Evolutionary conservation across 2,888 invertebrate genomes (phyloP), one percentile per base, ranked within the genome.

Genomic region (Zeuzera pyrina): DNA sequence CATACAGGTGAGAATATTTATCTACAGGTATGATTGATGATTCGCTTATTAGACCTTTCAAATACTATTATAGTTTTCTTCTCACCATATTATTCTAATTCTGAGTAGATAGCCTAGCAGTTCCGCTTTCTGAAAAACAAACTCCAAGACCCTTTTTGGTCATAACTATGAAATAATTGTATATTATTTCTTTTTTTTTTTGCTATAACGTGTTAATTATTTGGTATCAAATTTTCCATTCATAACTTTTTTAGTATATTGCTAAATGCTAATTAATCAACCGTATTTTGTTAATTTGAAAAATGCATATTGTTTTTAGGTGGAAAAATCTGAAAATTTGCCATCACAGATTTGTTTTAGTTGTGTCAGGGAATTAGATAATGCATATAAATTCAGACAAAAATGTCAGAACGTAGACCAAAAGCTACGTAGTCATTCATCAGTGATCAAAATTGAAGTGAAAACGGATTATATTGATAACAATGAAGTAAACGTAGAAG

Each of bases 361-460:
- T 22, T 85, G 85, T 42, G 52, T 72, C 0, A 57, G 57, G 41
- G 73, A 78, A 36, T 46, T 85, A 31, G 73, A 81, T 38, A 69
- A 59, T 30, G 83, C 84, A 2, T 84, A 69, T 47, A 81, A 73
- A 47, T 85, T 85, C 39, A 57, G 83, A 41, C 59, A 63, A 35
- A 77, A 73, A 67, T 84, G 84, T 53, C 79, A 76, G 11, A 47
- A 64, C 1, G 79, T 84, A 35, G 66, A 67, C 5, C 58, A 72
- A 33, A 29, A 2, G 25, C 39, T 12, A 29, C 44, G n/a, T n/a
- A n/a, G n/a, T n/a, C n/a, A n/a, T n/a, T n/a, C n/a, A n/a, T n/a
- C n/a, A n/a, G n/a, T n/a, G 28, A 59, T 79, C 14, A 78, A 78
- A 60, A 30, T 61, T 0, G 74, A 78, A 53, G 32, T 57, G 19